Conservation (phyloP, 1,140 invertebrate species). For the Bombyx mandarina region DNA sequence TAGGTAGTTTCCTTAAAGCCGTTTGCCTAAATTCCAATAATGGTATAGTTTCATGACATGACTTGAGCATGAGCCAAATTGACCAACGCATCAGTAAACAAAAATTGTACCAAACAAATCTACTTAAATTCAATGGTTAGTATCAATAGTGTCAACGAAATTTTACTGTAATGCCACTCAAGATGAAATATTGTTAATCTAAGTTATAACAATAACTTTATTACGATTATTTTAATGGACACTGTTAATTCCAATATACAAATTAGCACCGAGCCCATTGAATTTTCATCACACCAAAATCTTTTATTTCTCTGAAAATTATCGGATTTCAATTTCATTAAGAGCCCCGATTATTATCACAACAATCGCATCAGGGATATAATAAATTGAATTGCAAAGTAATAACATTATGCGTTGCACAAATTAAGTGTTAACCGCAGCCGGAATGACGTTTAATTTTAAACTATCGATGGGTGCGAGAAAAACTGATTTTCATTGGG, state of each 20-base stretch:
- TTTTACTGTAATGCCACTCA: too few species aligned
- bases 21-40: conserved; percentile 12
- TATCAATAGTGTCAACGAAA: too few species aligned
- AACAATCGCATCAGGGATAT: conserved; percentile 52
- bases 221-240: conserved; percentile 4
- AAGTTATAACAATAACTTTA: neutral
- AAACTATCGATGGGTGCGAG: conserved; percentile 53
- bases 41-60: conserved; percentile 11
- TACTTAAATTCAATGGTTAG: too few species aligned
- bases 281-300: conserved; percentile 17
- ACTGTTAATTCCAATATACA: conserved; percentile 11
- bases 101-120: too few species aligned
- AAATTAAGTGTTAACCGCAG: conserved; percentile 63
- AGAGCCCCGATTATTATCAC: conserved; percentile 57
- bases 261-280: conserved; percentile 9
- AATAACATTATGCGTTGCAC: conserved; percentile 57
- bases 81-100: conserved; percentile 13
- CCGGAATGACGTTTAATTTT: conserved; percentile 64
- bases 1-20: too few species aligned
- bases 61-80: conserved; percentile 33
- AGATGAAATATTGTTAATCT: too few species aligned
- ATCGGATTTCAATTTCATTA: conserved; percentile 62
- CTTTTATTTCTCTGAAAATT: conserved; percentile 24
- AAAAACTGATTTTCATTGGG: conserved; percentile 61
- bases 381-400: conserved; percentile 62